Evolutionary conservation across 64 coral and sea anemone species (phyloP), one percentile per base, ranked within the genome.

Genomic region (Montipora foliosa): DNA sequence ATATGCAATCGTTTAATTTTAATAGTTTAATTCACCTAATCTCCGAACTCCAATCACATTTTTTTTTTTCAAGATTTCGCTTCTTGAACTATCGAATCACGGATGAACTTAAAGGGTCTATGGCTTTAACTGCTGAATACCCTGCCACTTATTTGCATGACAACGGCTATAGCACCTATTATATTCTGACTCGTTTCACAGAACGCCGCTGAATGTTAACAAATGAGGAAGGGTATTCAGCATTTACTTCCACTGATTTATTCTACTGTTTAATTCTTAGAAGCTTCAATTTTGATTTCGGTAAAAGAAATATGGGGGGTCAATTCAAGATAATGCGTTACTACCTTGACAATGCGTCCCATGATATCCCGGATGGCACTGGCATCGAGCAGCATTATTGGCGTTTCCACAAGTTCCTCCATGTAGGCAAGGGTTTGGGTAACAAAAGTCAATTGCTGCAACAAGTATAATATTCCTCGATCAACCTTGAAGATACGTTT

Each of bases 291-390:
- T 12, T 64, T 7, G 9, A 12, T 0, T 15, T 19, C 19, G 17
- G 8, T 21, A 5, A 80, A 6, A 49, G 52, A 46, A 80, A 24
- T 4, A 57, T 16, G 47, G 47, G 15, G 78, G 0, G 8, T 50
- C 3, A 15, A 80, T 80, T 6, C 5, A 49, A 8, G 78, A 49
- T 8, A 17, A 22, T 29, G 0, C 21, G 9, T 6, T 12, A 12
- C 76, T 87, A 93, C 91, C 91, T 62, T 67, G 73, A 51, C 91
- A 93, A 71, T 93, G 86, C 3, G 22, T 49, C 62, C 91, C 91
- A 47, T 71, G 68, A 76, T 93, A 87, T 12, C 59, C 57, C 15
- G 17, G 58, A 67, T 55, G 82, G 25, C 91, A 93, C 1, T 46
- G 69, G 37, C 91, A 93, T 14, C 74, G 53, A 25, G 91, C 81